Evolutionary conservation across 2,113 vertebrate species (phyloP), one percentile per base, ranked within the genome.

Genomic region (Hassar affinis): DNA sequence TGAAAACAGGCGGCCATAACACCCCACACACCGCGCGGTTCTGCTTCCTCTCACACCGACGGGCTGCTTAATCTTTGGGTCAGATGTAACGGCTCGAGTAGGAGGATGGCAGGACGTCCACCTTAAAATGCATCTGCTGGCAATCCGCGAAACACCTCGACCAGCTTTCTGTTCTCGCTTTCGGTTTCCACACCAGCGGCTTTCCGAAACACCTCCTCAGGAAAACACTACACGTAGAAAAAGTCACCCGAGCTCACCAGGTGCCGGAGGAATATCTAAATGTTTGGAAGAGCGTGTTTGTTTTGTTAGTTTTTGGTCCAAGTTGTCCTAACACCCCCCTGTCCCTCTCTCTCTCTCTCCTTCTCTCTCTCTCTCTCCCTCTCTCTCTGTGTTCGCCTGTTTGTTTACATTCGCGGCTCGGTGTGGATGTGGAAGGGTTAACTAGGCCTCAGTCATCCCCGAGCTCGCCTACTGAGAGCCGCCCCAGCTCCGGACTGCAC

Each of bases 401-500:
- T 94, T 95, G 94, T 95, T 94, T 94, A 94, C 93, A 94, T 94
- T 91, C 88, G 83, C 85, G 71, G 88, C 91, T 87, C 88, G 78
- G 83, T 85, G 80, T 45, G 89, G 93, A 11, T 56, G 27, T 18
- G 88, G 89, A 90, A 35, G 91, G 86, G 92, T 94, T 94, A 94
- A n/a, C 0, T 87, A 91, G 94, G 94, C 94, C 94, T 92, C 79
- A 59, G 49, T 80, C 87, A 91, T 90, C 94, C 94, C 71, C 93
- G 93, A 90, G 82, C 88, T 93, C 83, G 90, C 89, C 89, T 94
- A 90, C 49, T 85, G 87, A 51, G 12, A 2, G 12, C 38, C 38
- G 38, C 3, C 3, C 38, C 6, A 42, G 6, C 38, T 42, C 38
- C 38, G 38, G 6, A 6, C 38, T 42, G 6, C 38, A 42, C 38